Conservation (phyloP, 2,797 vertebrate genomes). For the Anas capensis region DNA sequence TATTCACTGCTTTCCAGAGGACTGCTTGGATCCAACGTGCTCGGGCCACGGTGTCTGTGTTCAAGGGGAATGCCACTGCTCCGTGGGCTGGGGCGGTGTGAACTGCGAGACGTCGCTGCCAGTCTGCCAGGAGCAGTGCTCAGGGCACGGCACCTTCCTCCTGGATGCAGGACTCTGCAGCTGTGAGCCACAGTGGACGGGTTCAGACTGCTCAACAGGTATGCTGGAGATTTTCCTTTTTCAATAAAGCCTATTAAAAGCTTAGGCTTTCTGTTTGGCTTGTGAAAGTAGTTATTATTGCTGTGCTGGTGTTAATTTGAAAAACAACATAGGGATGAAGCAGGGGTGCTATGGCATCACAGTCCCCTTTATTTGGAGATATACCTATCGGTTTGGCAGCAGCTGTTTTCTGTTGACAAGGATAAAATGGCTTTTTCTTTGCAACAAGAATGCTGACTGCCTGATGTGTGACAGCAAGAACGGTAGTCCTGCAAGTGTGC, state of each 20-base stretch:
- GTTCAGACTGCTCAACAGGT: slow-evolving; percentile 94
- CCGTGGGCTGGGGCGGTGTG: slow-evolving; percentile 90
- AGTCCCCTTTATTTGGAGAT: background rate
- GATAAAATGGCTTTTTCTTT: background rate
- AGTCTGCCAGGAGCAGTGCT: slow-evolving; percentile 94
- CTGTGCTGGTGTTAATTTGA: background rate
- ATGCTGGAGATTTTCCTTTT: background rate
- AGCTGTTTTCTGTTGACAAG: background rate
- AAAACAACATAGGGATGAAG: background rate
- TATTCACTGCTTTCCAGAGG: slow-evolving; percentile 79
- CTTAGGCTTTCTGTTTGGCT: background rate
- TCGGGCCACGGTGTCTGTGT: slow-evolving; percentile 92
- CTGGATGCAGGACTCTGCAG: slow-evolving; percentile 89
- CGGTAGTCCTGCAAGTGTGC: background rate
- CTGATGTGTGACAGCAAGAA: rapidly evolving
- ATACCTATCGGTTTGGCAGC: background rate
- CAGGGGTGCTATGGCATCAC: background rate
- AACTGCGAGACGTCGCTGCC: slow-evolving; percentile 90
- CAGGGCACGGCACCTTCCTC: slow-evolving; percentile 91
- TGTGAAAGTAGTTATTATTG: background rate
- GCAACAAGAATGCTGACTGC: background rate
- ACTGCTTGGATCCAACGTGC: slow-evolving; percentile 92
- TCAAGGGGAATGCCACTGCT: slow-evolving; percentile 92
- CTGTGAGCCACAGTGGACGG: slow-evolving; percentile 95
- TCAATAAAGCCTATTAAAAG: background rate